Base-by-base conservation (phyloP, 2,113 vertebrate species). In the Hemicordylus capensis region DNA sequence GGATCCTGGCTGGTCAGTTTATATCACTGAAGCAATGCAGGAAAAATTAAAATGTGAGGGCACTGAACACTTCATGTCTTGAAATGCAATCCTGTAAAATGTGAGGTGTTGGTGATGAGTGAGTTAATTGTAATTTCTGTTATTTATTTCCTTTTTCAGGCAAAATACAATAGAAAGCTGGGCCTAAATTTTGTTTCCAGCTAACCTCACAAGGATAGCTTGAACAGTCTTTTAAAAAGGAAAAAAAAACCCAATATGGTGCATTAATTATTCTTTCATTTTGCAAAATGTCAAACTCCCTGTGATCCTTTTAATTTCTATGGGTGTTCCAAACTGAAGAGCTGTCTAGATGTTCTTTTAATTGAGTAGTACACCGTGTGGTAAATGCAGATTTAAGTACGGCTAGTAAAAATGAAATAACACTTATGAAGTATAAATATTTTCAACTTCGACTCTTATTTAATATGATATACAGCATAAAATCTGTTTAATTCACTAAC, bases 301-400 rank as follows among this genome's bases (percentile, higher is more conserved):
- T 93, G 94, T 90, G 95, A 96, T 96, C 94, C 94, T 95, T 96
- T 97, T 96, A 96, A 95, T 96, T 96, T 94, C 95, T 94, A 93
- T 94, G 93, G 94, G 94, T 95, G 95, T 95, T 96, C 95, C 91
- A 94, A 96, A 93, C 0, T 76, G 70, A 93, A 94, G 94, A 93
- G 91, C 93, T 95, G 93, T 95, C 87, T 93, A 89, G 89, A 94
- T 88, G 79, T 89, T 94, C 87, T 82, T 95, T 91, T 92, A 93
- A 92, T 93, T 91, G 91, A 92, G 84, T 73, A 90, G 92, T 86
- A 89, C 74, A 87, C 92, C 91, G 87, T 91, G 70, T 86, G 90
- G 91, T 76, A 91, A 89, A 83, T 93, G 84, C 88, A 90, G 90
- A 90, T 96, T 93, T 90, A 88, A 92, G 69, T 0, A 1, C 84